A percentile compares a stretch with the other conserved stretches of the same genome.
phyloP scores from a whole-genome alignment of 2,797 vertebrate genomes.

The Pangasius sanitwongsei region DNA sequence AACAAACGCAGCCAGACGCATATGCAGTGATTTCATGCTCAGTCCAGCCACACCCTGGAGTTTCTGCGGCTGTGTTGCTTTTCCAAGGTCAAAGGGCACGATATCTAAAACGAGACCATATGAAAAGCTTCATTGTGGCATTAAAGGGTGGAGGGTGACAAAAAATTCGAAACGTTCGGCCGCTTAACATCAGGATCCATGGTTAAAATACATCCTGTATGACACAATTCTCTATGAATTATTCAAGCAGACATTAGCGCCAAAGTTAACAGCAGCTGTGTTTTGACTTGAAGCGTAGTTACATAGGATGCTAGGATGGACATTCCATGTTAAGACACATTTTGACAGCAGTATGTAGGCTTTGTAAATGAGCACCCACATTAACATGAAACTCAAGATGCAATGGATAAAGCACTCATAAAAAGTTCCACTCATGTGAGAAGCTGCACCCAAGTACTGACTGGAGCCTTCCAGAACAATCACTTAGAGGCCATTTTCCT shows the following conservation, averaged over 20 bases:
- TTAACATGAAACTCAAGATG: slow-evolving; percentile 20
- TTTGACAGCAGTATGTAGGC: slow-evolving; percentile 25
- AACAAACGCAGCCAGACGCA: slow-evolving; percentile 16
- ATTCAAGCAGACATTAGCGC: slow-evolving; percentile 29
- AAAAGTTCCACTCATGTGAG: slow-evolving; percentile 1
- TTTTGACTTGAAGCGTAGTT: slow-evolving; percentile 36
- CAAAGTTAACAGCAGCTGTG: slow-evolving; percentile 44
- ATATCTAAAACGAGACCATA: slow-evolving; percentile 28
- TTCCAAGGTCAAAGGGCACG: slow-evolving; percentile 30
- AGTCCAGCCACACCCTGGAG: slow-evolving; percentile 24
- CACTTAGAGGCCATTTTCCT: slow-evolving; percentile 15
- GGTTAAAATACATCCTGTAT: slow-evolving; percentile 22
- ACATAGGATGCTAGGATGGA: slow-evolving; percentile 19
- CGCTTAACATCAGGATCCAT: not conserved
- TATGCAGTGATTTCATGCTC: slow-evolving; percentile 32
- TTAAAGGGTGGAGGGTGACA: slow-evolving; percentile 33
- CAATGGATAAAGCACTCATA: slow-evolving; percentile 22
- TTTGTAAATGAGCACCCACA: slow-evolving; percentile 33
- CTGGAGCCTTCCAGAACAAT: slow-evolving; percentile 1
- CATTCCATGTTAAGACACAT: slow-evolving; percentile 24
- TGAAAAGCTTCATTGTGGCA: slow-evolving; percentile 27
- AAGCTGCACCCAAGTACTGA: slow-evolving; percentile 7
- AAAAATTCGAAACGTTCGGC: not conserved
- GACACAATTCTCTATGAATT: slow-evolving; percentile 38
- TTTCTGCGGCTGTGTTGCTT: not conserved